phyloP scores from a whole-genome alignment of 2,113 vertebrate genomes.

The Eublepharis macularius region DNA sequence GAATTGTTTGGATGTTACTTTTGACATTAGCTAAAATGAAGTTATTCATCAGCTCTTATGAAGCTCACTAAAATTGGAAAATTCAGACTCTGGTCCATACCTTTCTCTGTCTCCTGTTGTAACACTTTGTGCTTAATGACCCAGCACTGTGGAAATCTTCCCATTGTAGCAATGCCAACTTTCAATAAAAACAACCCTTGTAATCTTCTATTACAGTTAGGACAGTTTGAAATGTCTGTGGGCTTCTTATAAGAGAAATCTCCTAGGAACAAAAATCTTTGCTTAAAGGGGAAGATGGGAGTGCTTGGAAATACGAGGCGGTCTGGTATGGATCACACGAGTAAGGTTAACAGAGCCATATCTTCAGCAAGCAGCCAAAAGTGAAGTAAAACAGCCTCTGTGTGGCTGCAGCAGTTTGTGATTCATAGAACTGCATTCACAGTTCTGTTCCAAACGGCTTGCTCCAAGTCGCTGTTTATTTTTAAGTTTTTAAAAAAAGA shows the following conservation, averaged over 20 bases:
- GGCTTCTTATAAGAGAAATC: slow-evolving; percentile 51
- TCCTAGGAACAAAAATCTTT: slow-evolving; percentile 53
- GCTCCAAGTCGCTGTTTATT: slow-evolving; percentile 75
- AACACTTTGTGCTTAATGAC: slow-evolving; percentile 34
- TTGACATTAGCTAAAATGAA: neutral
- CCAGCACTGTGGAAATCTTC: slow-evolving; percentile 29
- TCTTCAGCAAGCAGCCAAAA: slow-evolving; percentile 70
- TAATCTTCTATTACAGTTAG: slow-evolving; percentile 43
- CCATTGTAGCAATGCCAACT: slow-evolving; percentile 2
- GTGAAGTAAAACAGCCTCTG: slow-evolving; percentile 64
- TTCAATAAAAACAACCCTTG: slow-evolving; percentile 6
- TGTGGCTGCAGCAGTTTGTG: slow-evolving; percentile 54
- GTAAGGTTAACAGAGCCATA: slow-evolving; percentile 58
- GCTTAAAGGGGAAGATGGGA: slow-evolving; percentile 71
- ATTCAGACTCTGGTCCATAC: neutral
- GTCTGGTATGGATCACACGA: slow-evolving; percentile 78
- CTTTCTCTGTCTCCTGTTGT: neutral
- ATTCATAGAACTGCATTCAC: slow-evolving; percentile 64
- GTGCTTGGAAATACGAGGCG: slow-evolving; percentile 69
- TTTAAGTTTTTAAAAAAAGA: slow-evolving; percentile 80
- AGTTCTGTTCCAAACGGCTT: slow-evolving; percentile 67
- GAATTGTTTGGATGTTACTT: neutral
- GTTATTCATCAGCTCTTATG: neutral
- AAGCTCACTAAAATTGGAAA: neutral
- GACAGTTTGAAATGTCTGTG: slow-evolving; percentile 22